Conservation (phyloP, 2,888 invertebrate species). For the Ariolimax columbianus region DNA sequence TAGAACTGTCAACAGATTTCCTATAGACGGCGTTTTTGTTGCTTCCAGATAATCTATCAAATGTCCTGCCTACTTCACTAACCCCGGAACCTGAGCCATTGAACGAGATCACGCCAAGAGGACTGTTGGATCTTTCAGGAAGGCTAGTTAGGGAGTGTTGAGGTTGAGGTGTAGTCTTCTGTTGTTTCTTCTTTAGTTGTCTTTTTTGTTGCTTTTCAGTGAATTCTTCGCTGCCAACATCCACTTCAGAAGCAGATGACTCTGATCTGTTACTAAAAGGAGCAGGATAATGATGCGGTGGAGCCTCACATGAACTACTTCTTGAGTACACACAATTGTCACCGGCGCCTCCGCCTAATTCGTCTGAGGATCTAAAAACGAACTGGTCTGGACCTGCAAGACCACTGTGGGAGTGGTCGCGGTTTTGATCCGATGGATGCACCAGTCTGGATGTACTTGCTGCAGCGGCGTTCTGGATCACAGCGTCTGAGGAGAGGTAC, state of each 20-base stretch:
- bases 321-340: slow-evolving; percentile 60
- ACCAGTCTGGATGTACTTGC: slow-evolving; percentile 47
- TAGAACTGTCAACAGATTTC: background rate
- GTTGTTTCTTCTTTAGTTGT: slow-evolving; percentile 17
- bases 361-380: slow-evolving; percentile 38
- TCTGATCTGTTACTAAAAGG: slow-evolving; percentile 77
- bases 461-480: slow-evolving; percentile 57
- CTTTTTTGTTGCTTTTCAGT: slow-evolving; percentile 58
- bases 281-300: slow-evolving; percentile 59
- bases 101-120: background rate
- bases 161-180: slow-evolving; percentile 7
- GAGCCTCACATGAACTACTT: slow-evolving; percentile 68
- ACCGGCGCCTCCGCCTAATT: background rate
- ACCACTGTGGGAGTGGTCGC: slow-evolving; percentile 12
- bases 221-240: slow-evolving; percentile 71
- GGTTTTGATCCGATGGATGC: slow-evolving; percentile 44
- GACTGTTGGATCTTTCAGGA: background rate
- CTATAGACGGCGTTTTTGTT: background rate
- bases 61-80: background rate
- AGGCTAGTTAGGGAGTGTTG: background rate
- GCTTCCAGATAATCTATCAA: background rate
- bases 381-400: slow-evolving; percentile 34
- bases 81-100: background rate
- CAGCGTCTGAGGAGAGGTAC: slow-evolving; percentile 58
- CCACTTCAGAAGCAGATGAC: slow-evolving; percentile 76